A percentile compares a stretch with the other conserved stretches of the same genome.
Conservation (phyloP, 2,113 vertebrate species). For the Puffinus mauretanicus region DNA sequence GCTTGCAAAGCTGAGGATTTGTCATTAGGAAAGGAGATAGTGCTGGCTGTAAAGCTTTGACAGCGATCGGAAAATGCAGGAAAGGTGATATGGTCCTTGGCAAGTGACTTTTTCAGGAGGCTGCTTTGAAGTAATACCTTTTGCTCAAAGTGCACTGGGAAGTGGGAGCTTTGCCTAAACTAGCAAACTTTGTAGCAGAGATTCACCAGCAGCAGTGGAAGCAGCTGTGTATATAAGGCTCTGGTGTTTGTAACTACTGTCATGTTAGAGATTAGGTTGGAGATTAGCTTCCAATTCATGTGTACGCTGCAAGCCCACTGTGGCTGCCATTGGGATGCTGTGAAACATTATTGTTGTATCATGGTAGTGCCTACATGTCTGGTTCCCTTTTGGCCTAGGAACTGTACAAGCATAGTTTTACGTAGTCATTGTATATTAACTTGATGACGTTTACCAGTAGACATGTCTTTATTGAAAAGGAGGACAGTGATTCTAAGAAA, state of each 20-base stretch:
- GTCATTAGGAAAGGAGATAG: neutral
- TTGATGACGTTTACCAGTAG: neutral
- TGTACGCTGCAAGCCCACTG: neutral
- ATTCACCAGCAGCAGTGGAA: neutral
- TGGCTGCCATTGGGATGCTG: neutral
- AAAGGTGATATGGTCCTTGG: neutral
- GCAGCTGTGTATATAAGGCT: neutral
- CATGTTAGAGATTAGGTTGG: neutral
- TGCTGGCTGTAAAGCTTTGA: neutral
- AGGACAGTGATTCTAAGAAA: neutral
- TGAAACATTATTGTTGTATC: neutral
- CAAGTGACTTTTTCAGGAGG: constrained; percentile 27
- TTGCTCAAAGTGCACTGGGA: neutral
- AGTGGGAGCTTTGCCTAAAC: constrained; percentile 35
- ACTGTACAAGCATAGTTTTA: neutral
- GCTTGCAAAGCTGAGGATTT: neutral
- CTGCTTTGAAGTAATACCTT: constrained; percentile 17
- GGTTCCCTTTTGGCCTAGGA: neutral
- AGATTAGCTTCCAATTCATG: neutral
- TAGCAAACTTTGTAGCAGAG: constrained; percentile 1
- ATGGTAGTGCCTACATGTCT: neutral
- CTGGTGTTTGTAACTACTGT: constrained; percentile 27
- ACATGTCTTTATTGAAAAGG: neutral
- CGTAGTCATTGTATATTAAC: neutral
- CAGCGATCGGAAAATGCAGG: neutral